These are phyloP conservation scores for Acleris literana DNA, from an alignment of 2,888 invertebrate species.

Conservation along the genomic window DNA sequence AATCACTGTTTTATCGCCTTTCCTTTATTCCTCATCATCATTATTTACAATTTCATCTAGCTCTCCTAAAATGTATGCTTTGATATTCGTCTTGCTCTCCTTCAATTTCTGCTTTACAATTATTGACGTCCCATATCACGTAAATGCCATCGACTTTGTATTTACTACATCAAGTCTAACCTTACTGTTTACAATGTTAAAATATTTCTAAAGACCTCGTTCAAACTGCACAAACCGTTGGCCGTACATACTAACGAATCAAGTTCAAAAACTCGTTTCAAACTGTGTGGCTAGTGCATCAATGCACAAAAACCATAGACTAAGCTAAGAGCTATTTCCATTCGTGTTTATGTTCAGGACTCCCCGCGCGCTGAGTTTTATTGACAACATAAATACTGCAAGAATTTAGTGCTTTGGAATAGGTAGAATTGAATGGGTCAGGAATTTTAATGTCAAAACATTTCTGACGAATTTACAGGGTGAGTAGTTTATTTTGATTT, in stretches of 20 bases:
- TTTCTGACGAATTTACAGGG: no score
- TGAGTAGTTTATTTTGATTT: no score
- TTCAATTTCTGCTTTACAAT: no score
- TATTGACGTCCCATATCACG: no score
- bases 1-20: no score
- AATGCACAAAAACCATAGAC: conserved; percentile 20
- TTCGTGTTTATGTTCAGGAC: conserved; percentile 41
- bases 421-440: conserved; percentile 5
- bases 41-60: no score
- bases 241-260: neutral
- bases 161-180: no score
- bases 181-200: neutral
- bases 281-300: conserved; percentile 26
- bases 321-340: conserved; percentile 38
- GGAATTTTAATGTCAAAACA: neutral
- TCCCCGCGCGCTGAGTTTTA: conserved; percentile 60
- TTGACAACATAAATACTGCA: conserved; percentile 73
- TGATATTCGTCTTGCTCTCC: no score
- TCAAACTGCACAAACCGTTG: neutral
- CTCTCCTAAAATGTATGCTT: no score
- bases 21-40: no score
- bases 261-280: conserved; percentile 5
- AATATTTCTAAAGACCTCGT: neutral
- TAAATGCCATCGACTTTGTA: no score
- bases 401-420: neutral